Evolutionary conservation across 2,888 invertebrate genomes (phyloP).

Genomic region (Drosophila tanythrix): DNA sequence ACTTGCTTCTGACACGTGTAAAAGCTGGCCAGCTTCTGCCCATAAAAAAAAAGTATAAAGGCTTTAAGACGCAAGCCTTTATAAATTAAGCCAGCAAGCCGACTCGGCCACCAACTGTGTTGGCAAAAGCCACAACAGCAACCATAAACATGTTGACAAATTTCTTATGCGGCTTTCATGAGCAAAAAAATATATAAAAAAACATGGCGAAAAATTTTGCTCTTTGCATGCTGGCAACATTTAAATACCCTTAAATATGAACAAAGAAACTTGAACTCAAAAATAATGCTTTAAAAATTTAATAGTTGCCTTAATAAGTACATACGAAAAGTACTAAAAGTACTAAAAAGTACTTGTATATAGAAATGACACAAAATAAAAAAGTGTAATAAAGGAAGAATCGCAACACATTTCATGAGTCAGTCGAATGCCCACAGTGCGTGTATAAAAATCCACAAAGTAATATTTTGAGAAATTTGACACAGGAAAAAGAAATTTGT

Average conservation of each 20-base stretch:
- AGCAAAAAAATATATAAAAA: constrained; percentile 26
- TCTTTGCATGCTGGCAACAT: not conserved
- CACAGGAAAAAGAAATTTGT: constrained; percentile 3
- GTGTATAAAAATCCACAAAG: constrained; percentile 14
- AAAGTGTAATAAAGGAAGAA: not conserved
- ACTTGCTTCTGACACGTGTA: constrained; percentile 41
- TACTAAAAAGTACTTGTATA: not conserved
- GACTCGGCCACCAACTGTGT: constrained; percentile 32
- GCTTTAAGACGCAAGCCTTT: constrained; percentile 45
- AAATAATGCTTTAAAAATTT: not conserved
- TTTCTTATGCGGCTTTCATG: constrained; percentile 39
- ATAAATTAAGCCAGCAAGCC: constrained; percentile 54
- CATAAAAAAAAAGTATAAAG: not conserved
- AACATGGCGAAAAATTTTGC: not conserved
- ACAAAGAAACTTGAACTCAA: not conserved
- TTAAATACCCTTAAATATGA: constrained; percentile 11
- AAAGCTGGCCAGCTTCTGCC: constrained; percentile 18
- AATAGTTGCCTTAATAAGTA: not conserved
- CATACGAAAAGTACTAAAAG: not conserved
- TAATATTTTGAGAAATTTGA: constrained; percentile 28
- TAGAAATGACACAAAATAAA: not conserved
- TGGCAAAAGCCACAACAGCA: constrained; percentile 19
- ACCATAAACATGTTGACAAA: constrained; percentile 72
- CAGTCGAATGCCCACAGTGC: not conserved
- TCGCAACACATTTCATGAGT: not conserved